Conservation (phyloP, 1,140 invertebrate genomes). For the Drosophila melanica region DNA sequence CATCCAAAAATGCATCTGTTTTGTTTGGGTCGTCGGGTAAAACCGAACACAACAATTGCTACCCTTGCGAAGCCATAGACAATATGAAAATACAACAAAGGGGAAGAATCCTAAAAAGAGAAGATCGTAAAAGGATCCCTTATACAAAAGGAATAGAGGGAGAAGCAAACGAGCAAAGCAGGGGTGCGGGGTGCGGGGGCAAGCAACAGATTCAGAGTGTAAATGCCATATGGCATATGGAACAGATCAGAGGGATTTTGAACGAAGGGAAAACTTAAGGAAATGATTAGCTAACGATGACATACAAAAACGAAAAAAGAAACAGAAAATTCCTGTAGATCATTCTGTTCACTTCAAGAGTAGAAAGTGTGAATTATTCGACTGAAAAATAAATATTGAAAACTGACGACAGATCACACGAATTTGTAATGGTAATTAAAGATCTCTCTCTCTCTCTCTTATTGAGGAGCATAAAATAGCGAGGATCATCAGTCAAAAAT, state of each 20-base stretch:
- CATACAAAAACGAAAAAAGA: slow-evolving; percentile 32
- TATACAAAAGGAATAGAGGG: slow-evolving; percentile 21
- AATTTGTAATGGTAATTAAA: not conserved
- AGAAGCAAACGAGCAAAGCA: not conserved
- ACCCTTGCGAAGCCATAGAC: slow-evolving; percentile 50
- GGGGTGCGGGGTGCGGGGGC: not conserved
- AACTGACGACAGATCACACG: not conserved
- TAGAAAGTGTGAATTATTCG: slow-evolving; percentile 15
- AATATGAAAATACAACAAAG: slow-evolving; percentile 36
- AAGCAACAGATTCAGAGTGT: slow-evolving; percentile 1
- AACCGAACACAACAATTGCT: slow-evolving; percentile 40
- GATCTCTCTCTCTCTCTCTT: not conserved
- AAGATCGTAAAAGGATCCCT: slow-evolving; percentile 75
- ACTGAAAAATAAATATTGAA: slow-evolving; percentile 8
- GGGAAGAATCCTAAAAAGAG: slow-evolving; percentile 45
- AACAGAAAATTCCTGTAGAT: not conserved
- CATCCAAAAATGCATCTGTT: slow-evolving; percentile 71
- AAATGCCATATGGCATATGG: slow-evolving; percentile 48
- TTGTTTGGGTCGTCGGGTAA: slow-evolving; percentile 37
- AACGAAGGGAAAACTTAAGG: slow-evolving; percentile 27
- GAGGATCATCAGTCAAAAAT: no score
- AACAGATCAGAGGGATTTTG: slow-evolving; percentile 1
- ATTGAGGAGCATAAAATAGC: no score
- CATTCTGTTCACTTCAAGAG: not conserved
- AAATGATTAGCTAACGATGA: slow-evolving; percentile 78